Evolutionary conservation across 2,797 vertebrate genomes (phyloP), one percentile per base, ranked within the genome.

Genomic region (Lutjanus argentimaculatus): DNA sequence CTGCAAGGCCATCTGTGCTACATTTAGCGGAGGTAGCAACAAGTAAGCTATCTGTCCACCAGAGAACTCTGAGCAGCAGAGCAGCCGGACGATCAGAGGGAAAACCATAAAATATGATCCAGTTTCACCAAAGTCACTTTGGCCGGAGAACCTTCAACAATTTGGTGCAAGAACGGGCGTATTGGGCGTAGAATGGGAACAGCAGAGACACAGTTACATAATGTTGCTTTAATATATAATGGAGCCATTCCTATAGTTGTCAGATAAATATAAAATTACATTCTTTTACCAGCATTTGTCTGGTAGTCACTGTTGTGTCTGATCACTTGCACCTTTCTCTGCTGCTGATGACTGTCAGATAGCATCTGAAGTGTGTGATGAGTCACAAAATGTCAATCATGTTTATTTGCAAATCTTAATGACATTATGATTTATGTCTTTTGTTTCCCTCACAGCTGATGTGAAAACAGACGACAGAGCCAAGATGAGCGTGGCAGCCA

Each of bases 401-500:
- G 36, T 56, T 62, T 0, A 46, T n/a, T 16, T 25, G 21, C 30
- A 36, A 10, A 65, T 21, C 58, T 7, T 25, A 53, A 16, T 78
- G 51, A 77, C 61, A 48, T 19, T 9, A 67, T 69, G 22, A 17
- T 77, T 75, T 69, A 36, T 84, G 43, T 67, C n/a, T 75, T 67
- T 57, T 70, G 8, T 80, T 83, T 48, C 21, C 76, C 58, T 86
- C 58, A 4, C 82, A 96, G 95, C 80, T 22, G 95, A 96, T 69
- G 95, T 93, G 67, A 96, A 96, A 93, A 95, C 93, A 1, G 96
- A 96, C 16, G 96, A 94, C 86, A 83, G 94, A 94, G 94, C 96
- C 86, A 94, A 96, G 73, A 95, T 97, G 95, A 96, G 95, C 3
- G 95, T 96, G 30, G 96, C 96, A 52, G 96, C 96, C 92, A 97